Conservation (phyloP, 2,888 invertebrate genomes). For the Tenthredo scrophulariae region DNA sequence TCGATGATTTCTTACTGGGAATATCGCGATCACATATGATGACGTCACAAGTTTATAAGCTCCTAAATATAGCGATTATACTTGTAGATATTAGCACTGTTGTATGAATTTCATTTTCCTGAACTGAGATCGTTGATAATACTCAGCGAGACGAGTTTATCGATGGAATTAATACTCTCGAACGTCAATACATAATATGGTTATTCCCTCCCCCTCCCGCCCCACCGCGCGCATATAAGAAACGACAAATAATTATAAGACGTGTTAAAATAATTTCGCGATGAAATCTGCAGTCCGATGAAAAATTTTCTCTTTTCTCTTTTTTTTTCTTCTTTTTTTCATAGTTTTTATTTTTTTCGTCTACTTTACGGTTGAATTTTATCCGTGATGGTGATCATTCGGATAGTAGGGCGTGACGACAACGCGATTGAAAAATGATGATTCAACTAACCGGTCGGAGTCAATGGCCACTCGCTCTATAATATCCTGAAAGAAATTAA, state of each 20-base stretch:
- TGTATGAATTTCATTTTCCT: slow-evolving; percentile 6
- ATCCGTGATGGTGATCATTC: neutral
- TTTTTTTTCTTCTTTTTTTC: neutral
- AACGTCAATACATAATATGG: neutral
- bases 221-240: neutral
- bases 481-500: neutral
- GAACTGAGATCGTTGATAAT: neutral
- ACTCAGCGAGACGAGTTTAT: neutral
- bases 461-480: slow-evolving; percentile 45
- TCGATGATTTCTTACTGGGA: slow-evolving; percentile 55
- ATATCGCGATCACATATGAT: slow-evolving; percentile 12
- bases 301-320: neutral
- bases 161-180: neutral
- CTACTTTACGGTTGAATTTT: neutral
- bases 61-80: slow-evolving; percentile 51
- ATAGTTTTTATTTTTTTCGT: neutral
- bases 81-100: neutral
- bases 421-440: slow-evolving; percentile 45
- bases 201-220: neutral
- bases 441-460: slow-evolving; percentile 50
- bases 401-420: slow-evolving; percentile 17
- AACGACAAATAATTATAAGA: neutral
- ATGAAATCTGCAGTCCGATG: neutral
- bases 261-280: neutral
- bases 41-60: slow-evolving; percentile 13